phyloP scores from a whole-genome alignment of 2,888 invertebrate species.

The Nasonia oneida region DNA sequence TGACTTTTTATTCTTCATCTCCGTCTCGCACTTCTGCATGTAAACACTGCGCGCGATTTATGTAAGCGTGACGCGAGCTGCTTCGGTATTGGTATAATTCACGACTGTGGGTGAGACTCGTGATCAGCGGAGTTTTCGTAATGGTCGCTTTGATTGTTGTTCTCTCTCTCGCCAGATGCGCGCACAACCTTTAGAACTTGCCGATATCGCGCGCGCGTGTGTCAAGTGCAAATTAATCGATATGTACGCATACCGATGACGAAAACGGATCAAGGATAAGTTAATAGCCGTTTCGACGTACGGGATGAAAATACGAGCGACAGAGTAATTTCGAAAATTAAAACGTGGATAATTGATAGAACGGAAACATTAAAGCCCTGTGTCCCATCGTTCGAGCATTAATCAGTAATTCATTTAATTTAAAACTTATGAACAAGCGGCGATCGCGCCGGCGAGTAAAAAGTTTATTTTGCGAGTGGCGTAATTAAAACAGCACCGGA shows the following conservation, averaged over 20 bases:
- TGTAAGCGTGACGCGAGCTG: not conserved
- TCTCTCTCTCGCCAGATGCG: not conserved
- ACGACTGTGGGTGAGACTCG: not conserved
- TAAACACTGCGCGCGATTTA: not conserved
- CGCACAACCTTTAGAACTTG: too few species aligned
- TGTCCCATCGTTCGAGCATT: not conserved
- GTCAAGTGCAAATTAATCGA: not conserved
- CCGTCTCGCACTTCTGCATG: not conserved
- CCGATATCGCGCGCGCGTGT: not conserved
- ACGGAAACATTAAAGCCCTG: not conserved
- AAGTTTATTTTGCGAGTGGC: constrained; percentile 8
- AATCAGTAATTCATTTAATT: not conserved
- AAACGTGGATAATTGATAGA: not conserved
- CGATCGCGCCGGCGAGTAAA: not conserved
- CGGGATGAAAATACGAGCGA: not conserved
- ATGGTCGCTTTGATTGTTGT: not conserved
- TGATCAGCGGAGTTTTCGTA: not conserved
- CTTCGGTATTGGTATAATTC: not conserved
- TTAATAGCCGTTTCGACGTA: not conserved
- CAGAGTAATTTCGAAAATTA: not conserved
- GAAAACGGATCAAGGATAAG: not conserved
- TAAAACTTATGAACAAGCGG: not conserved
- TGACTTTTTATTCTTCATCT: not conserved
- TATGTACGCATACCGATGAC: not conserved
- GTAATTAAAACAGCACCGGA: constrained; percentile 6